phyloP scores from a whole-genome alignment of 2,888 invertebrate species.

The Amaurobius ferox region DNA sequence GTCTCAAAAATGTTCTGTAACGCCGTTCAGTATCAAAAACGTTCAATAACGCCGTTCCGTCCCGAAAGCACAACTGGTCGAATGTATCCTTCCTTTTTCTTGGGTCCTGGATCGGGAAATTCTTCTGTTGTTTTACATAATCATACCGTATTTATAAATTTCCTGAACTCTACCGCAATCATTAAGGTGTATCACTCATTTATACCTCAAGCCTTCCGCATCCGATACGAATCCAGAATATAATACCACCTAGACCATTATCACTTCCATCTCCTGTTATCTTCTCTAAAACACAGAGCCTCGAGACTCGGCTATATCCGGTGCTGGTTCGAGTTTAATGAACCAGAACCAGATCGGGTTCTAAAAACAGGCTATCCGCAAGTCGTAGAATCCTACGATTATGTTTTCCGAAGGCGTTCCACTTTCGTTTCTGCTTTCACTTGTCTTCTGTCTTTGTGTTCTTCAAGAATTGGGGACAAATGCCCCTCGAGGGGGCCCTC shows the following conservation, averaged over 20 bases:
- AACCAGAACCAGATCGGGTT: constrained; percentile 48
- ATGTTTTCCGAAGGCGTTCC: background rate
- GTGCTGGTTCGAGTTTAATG: constrained; percentile 40
- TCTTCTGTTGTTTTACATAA: too few species aligned
- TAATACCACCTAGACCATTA: background rate
- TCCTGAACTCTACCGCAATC: background rate
- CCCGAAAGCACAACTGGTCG: too few species aligned
- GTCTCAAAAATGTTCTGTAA: too few species aligned
- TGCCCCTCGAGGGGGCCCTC: background rate
- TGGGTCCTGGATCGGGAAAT: too few species aligned
- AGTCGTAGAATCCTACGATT: background rate
- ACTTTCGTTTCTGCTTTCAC: constrained; percentile 2
- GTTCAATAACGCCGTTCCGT: too few species aligned
- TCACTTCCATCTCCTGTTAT: background rate
- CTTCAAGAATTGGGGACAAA: background rate
- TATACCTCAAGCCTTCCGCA: background rate
- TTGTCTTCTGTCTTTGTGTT: background rate
- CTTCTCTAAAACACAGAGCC: too few species aligned
- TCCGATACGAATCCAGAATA: background rate
- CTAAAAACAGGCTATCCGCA: background rate
- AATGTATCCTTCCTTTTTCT: too few species aligned
- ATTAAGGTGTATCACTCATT: background rate
- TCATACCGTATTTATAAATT: too few species aligned
- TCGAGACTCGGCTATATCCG: background rate
- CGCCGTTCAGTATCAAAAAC: too few species aligned